Percentiles rank a stretch among this genome's conserved stretches.
Conservation (phyloP, 2,888 invertebrate species). For the Tachystola acroxantha region DNA sequence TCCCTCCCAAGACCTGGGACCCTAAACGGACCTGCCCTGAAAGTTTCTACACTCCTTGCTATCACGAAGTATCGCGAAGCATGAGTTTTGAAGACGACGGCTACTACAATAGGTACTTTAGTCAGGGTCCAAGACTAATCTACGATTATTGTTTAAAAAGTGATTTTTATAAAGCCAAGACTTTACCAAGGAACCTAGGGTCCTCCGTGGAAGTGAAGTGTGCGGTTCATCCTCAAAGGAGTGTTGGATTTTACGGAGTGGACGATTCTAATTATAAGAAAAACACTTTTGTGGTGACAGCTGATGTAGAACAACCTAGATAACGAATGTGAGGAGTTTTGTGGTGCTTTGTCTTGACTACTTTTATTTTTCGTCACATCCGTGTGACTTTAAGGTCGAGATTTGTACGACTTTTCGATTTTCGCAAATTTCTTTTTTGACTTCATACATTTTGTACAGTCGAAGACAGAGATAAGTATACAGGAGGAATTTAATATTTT, state of each 20-base stretch:
- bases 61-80: conserved; percentile 46
- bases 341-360: not conserved
- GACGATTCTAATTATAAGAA: conserved; percentile 37
- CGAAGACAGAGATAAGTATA: too few relatives aligned
- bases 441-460: too few relatives aligned
- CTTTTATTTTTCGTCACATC: too few relatives aligned
- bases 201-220: conserved; percentile 47
- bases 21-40: conserved; percentile 52
- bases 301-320: conserved; percentile 61
- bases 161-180: conserved; percentile 56
- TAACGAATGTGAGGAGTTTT: conserved; percentile 38
- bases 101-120: conserved; percentile 60
- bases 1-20: conserved; percentile 49
- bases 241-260: conserved; percentile 56
- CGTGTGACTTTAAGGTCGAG: too few relatives aligned
- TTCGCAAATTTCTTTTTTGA: too few relatives aligned
- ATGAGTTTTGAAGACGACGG: conserved; percentile 54
- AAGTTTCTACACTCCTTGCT: conserved; percentile 42
- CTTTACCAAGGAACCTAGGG: conserved; percentile 60
- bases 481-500: too few relatives aligned
- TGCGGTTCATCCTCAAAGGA: conserved; percentile 46
- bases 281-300: conserved; percentile 51
- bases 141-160: conserved; percentile 68
- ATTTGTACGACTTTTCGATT: too few relatives aligned
- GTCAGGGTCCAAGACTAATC: conserved; percentile 52